phyloP scores from a whole-genome alignment of 2,113 vertebrate genomes.

The Lamprologus ornatipinnis region DNA sequence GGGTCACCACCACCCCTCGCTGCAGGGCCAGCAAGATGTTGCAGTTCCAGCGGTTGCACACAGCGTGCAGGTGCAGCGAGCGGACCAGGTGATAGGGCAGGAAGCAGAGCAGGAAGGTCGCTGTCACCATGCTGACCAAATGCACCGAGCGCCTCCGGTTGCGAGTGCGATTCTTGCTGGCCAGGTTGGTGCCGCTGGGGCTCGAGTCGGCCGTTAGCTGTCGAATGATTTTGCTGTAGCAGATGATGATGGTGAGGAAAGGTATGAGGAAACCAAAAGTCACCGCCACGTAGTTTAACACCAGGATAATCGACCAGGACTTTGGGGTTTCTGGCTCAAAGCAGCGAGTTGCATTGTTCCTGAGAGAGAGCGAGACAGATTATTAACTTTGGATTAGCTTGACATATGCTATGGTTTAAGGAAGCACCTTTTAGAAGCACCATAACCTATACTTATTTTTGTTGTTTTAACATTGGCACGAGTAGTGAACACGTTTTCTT shows the following conservation, averaged over 20 bases:
- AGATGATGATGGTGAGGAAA: conserved; percentile 59
- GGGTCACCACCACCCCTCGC: conserved; percentile 47
- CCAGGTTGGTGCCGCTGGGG: accelerated
- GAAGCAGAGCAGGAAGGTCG: conserved; percentile 69
- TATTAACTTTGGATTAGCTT: neutral
- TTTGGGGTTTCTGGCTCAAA: conserved; percentile 44
- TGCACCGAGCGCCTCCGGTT: neutral
- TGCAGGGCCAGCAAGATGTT: neutral
- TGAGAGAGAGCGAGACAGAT: neutral
- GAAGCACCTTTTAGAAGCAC: neutral
- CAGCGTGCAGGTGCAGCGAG: conserved; percentile 54
- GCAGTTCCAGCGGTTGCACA: neutral
- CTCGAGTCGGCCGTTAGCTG: neutral
- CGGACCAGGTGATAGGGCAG: conserved; percentile 66
- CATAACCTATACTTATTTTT: accelerated
- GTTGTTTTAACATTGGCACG: neutral
- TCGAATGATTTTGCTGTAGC: conserved; percentile 49
- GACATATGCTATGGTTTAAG: neutral
- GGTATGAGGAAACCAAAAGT: conserved; percentile 63
- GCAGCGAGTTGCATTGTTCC: conserved; percentile 13
- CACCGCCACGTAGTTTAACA: conserved; percentile 62
- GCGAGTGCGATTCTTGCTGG: accelerated
- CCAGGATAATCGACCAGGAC: conserved; percentile 36
- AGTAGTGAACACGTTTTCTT: accelerated
- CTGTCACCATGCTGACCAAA: conserved; percentile 54